phyloP scores from a whole-genome alignment of 1,140 invertebrate genomes.

The Neotoxoptera formosana region DNA sequence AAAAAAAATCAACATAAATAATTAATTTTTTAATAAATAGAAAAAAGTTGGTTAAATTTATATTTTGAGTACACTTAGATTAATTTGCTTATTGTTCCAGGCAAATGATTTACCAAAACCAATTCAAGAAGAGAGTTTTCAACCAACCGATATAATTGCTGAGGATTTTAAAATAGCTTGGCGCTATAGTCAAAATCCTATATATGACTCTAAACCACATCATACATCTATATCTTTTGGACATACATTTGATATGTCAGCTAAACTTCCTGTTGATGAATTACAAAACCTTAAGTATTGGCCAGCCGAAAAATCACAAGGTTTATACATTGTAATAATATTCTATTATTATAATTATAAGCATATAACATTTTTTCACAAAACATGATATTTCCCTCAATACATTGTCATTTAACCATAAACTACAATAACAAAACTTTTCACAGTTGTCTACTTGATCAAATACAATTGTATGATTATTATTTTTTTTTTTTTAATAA shows the following conservation, averaged over 20 bases:
- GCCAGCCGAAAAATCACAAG: neutral
- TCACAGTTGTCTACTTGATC: too few relatives aligned
- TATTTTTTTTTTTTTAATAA: too few relatives aligned
- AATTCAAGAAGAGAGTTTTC: conserved; percentile 19
- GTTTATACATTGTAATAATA: neutral
- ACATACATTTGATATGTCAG: conserved; percentile 53
- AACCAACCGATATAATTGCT: neutral
- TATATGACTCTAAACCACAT: conserved; percentile 41
- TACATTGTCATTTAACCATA: neutral
- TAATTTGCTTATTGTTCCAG: neutral
- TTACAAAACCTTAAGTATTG: conserved; percentile 39
- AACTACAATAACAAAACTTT: too few relatives aligned
- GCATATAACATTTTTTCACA: neutral
- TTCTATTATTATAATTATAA: too few relatives aligned
- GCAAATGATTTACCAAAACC: conserved; percentile 33
- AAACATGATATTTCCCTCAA: neutral
- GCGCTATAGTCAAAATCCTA: conserved; percentile 52
- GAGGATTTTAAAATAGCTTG: conserved; percentile 54
- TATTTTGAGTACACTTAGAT: neutral
- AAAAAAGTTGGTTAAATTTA: neutral
- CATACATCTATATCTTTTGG: conserved; percentile 52
- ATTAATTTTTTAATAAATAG: neutral
- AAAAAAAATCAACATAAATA: too few relatives aligned
- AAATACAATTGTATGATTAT: too few relatives aligned
- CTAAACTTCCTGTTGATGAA: conserved; percentile 42